Evolutionary conservation across 2,113 vertebrate genomes (phyloP).

Genomic region (Ochotona curzoniae): DNA sequence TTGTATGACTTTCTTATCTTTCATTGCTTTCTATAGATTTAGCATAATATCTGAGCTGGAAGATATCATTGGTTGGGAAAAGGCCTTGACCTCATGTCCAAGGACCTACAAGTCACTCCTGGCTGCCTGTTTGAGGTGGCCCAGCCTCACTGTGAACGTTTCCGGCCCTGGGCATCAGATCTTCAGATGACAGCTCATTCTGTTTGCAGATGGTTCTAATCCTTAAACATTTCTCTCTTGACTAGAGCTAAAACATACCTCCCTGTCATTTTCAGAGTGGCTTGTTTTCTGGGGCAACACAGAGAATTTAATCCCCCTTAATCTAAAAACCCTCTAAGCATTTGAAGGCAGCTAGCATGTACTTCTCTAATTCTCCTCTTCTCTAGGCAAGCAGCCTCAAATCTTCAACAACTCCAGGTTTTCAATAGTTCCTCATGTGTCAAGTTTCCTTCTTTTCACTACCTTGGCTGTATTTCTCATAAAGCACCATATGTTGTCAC

Average conservation of each 20-base stretch:
- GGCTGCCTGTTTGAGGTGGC: not conserved
- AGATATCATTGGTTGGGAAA: not conserved
- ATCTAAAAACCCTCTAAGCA: not conserved
- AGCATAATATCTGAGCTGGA: not conserved
- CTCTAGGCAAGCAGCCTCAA: not conserved
- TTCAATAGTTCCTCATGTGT: not conserved
- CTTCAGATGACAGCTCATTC: not conserved
- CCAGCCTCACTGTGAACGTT: too few species aligned
- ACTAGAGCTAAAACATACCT: not conserved
- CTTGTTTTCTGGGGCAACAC: not conserved
- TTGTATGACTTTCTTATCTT: not conserved
- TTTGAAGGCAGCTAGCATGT: not conserved
- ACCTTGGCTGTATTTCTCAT: not conserved
- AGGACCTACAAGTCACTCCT: not conserved
- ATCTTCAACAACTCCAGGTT: not conserved
- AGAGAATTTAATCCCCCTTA: not conserved
- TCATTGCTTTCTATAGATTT: not conserved
- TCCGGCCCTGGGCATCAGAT: not conserved
- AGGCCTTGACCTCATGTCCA: not conserved
- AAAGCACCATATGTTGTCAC: not conserved
- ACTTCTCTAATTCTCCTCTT: not conserved
- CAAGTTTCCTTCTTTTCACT: not conserved
- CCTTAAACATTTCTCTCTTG: not conserved
- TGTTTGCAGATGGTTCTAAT: not conserved
- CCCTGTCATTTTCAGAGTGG: not conserved